These are phyloP conservation scores for Acleris holmiana DNA, from an alignment of 2,888 invertebrate species.

Conservation along the genomic window DNA sequence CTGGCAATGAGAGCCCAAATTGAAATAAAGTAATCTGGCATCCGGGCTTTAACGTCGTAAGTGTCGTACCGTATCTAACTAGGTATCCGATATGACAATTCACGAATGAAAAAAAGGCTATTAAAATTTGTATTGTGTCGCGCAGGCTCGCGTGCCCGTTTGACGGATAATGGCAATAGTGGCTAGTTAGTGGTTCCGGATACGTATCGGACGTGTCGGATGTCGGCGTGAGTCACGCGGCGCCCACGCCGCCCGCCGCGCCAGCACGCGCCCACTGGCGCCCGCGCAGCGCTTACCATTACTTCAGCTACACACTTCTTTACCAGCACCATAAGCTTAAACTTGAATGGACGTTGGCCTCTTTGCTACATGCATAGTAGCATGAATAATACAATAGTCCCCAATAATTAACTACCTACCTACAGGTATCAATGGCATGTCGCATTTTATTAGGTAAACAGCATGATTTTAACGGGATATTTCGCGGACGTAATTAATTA, in stretches of 20 bases:
- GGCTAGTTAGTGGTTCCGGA: constrained; percentile 83
- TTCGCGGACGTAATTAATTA: neutral
- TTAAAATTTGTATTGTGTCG: constrained; percentile 66
- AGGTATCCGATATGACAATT: constrained; percentile 40
- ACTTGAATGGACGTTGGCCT: constrained; percentile 24
- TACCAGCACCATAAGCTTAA: constrained; percentile 30
- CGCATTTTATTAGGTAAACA: constrained; percentile 18
- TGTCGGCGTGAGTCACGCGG: constrained; percentile 83
- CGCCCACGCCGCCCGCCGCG: constrained; percentile 63
- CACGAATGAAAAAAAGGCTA: constrained; percentile 54
- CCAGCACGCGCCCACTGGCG: constrained; percentile 53
- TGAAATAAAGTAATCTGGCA: neutral
- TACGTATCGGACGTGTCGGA: constrained; percentile 84
- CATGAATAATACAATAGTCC: constrained; percentile 20
- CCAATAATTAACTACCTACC: constrained; percentile 14
- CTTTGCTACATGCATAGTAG: constrained; percentile 14
- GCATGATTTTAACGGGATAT: too few relatives aligned
- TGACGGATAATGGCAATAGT: constrained; percentile 67
- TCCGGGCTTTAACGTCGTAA: neutral
- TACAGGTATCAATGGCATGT: constrained; percentile 13
- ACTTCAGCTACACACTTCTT: constrained; percentile 31
- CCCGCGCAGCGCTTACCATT: constrained; percentile 42
- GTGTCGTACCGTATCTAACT: neutral
- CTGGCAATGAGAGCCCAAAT: too few relatives aligned
- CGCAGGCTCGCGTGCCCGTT: constrained; percentile 67